Evolutionary conservation across 2,888 invertebrate genomes (phyloP).

Genomic region (Aphidoletes aphidimyza): DNA sequence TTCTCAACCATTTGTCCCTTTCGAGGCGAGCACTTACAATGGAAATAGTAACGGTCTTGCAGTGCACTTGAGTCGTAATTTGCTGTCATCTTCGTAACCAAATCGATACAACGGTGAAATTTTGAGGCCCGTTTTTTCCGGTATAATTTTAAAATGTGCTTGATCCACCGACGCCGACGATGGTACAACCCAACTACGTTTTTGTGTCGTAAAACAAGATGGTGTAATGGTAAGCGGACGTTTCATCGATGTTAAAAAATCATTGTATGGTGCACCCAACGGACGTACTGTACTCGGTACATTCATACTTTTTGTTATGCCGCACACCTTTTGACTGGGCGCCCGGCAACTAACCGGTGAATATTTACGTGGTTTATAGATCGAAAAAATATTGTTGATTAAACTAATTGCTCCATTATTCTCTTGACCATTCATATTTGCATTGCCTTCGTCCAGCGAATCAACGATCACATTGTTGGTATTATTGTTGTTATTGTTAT

Average conservation of each 20-base stretch:
- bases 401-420: constrained; percentile 63
- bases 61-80: constrained; percentile 64
- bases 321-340: background rate
- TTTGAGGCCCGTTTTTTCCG: constrained; percentile 69
- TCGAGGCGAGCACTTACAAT: constrained; percentile 58
- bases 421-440: background rate
- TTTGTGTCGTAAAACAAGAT: constrained; percentile 66
- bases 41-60: constrained; percentile 66
- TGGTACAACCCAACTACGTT: constrained; percentile 62
- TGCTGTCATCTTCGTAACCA: constrained; percentile 61
- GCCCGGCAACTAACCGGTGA: constrained; percentile 65
- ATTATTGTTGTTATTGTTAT: constrained; percentile 1
- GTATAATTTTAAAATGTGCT: constrained; percentile 68
- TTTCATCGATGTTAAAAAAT: constrained; percentile 67
- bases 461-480: background rate
- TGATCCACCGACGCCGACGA: constrained; percentile 66
- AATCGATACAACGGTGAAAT: constrained; percentile 67
- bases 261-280: constrained; percentile 63
- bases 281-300: constrained; percentile 65
- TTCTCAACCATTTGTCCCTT: background rate
- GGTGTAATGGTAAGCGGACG: constrained; percentile 69
- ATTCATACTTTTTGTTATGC: constrained; percentile 65
- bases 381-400: constrained; percentile 67
- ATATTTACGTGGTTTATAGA: constrained; percentile 67
- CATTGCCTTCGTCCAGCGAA: constrained; percentile 45